phyloP scores from a whole-genome alignment of 2,113 vertebrate species.

The Chloebia gouldiae region DNA sequence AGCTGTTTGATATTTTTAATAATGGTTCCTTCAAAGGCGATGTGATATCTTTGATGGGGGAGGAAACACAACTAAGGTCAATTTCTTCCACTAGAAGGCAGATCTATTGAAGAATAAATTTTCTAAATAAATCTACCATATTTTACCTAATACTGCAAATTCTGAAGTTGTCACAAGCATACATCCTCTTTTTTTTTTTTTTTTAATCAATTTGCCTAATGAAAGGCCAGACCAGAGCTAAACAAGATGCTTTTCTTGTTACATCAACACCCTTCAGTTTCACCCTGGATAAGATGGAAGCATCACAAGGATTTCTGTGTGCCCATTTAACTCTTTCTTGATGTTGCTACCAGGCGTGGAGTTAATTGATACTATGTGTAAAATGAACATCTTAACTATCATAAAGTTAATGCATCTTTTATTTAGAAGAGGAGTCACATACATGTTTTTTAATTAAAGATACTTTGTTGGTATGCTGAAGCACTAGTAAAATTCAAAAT shows the following conservation, averaged over 20 bases:
- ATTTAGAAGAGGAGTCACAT: neutral
- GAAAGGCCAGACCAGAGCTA: neutral
- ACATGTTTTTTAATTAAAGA: neutral
- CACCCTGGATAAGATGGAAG: neutral
- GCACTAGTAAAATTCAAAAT: neutral
- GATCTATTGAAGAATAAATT: neutral
- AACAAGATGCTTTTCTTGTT: neutral
- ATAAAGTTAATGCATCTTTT: neutral
- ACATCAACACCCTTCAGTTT: neutral
- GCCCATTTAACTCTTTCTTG: neutral
- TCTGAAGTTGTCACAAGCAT: neutral
- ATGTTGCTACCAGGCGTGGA: neutral
- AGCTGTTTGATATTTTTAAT: neutral
- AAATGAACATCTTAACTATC: neutral
- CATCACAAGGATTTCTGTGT: neutral
- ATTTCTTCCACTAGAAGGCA: neutral
- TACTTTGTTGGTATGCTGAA: neutral
- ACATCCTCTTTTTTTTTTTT: neutral
- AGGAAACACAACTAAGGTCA: neutral
- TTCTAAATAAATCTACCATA: neutral
- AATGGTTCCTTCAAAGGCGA: neutral
- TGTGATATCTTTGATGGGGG: neutral
- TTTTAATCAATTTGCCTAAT: neutral
- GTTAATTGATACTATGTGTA: neutral
- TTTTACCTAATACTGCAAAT: neutral